These are phyloP conservation scores for Babylonia areolata DNA, from an alignment of 1,140 invertebrate species.

Conservation along the genomic window DNA sequence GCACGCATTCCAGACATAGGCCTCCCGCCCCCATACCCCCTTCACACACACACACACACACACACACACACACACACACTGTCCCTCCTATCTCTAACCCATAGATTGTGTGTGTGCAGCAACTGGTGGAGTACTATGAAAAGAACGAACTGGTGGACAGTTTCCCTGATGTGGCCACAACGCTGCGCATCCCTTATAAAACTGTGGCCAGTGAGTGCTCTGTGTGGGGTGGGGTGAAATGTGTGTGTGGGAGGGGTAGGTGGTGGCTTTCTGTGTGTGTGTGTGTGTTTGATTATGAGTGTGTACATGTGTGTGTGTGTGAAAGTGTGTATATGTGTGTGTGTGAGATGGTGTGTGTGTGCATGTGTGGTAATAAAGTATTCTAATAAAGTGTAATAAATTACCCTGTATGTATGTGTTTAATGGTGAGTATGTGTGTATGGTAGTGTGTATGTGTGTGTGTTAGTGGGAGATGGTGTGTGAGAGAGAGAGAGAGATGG, in stretches of 20 bases:
- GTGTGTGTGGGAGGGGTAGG: no score
- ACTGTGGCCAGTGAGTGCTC: constrained; percentile 44
- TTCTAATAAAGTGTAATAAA: no score
- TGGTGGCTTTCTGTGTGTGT: background rate
- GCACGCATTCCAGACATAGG: no score
- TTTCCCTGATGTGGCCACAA: constrained; percentile 81
- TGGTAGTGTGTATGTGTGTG: background rate
- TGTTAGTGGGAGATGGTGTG: background rate
- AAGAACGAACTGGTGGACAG: constrained; percentile 91
- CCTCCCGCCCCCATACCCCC: no score
- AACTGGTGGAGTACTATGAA: constrained; percentile 93
- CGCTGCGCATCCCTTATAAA: constrained; percentile 75
- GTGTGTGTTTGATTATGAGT: background rate
- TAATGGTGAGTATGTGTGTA: background rate
- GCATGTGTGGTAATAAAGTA: no score
- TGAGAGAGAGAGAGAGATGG: no score
- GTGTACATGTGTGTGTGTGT: background rate
- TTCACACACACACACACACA: no score
- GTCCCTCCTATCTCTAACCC: no score
- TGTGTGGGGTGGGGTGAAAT: no score
- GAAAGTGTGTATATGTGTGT: background rate
- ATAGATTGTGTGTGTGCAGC: constrained; percentile 72
- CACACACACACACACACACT: no score
- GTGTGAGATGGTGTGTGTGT: background rate
- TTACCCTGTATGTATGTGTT: background rate